Percentiles rank a stretch among this genome's conserved stretches.
These are phyloP conservation scores for Chymomyza amoena DNA, from an alignment of 2,888 invertebrate genomes.

Conservation along the genomic window DNA sequence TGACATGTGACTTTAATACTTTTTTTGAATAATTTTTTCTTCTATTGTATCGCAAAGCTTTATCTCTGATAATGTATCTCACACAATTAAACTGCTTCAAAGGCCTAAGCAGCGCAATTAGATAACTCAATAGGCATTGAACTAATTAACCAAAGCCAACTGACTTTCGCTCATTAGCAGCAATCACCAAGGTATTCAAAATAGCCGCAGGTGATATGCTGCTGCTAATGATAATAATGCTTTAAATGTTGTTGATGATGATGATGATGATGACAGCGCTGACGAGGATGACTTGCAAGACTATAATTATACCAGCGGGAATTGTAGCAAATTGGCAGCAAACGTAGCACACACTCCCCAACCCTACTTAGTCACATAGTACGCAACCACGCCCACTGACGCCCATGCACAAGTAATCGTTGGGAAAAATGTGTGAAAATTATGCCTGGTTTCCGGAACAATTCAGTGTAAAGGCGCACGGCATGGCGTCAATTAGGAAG, in stretches of 20 bases:
- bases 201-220: neutral
- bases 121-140: conserved; percentile 29
- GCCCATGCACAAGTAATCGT: neutral
- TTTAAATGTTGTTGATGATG: too few relatives aligned
- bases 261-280: too few relatives aligned
- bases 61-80: neutral
- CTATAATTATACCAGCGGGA: conserved; percentile 72
- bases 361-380: neutral
- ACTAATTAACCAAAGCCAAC: conserved; percentile 63
- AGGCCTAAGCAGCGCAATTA: conserved; percentile 46
- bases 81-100: neutral
- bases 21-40: neutral
- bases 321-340: conserved; percentile 47
- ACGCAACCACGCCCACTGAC: neutral
- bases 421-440: neutral
- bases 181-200: neutral
- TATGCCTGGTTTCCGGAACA: neutral
- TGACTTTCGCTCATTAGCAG: conserved; percentile 49
- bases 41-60: neutral
- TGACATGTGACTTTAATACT: too few relatives aligned
- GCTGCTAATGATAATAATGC: neutral
- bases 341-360: neutral
- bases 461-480: neutral
- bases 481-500: conserved; percentile 60
- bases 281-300: neutral